Evolutionary conservation across 2,797 vertebrate species (phyloP), one percentile per base, ranked within the genome.

Genomic region (Enteromius treurensis): DNA sequence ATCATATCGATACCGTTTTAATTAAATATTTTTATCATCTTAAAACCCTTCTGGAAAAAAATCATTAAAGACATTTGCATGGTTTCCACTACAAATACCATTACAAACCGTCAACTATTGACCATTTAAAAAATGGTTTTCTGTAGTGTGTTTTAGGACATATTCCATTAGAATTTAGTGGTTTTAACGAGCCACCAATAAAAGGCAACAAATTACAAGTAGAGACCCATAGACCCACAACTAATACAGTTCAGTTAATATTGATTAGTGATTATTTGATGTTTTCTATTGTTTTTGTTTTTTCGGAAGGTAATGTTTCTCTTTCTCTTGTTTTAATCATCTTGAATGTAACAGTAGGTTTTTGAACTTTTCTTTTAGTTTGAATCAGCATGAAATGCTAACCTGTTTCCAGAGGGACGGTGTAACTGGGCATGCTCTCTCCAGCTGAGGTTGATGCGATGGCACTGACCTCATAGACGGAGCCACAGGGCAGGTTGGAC

Each of bases 351-450:
- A n/a, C 26, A 26, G 10, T 9, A 53, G 14, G 26, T 74, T 53
- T 53, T 74, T 0, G 47, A 37, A 53, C 19, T 49, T 21, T 34
- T 76, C 10, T 32, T 58, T 37, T 37, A 8, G 37, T 42, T 42
- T 42, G 10, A 11, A 42, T 40, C 7, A 49, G 3, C 4, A 49
- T 19, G 17, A 58, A 60, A 77, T 34, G 11, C 40, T 5, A 91
- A 97, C 97, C 96, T 89, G 96, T 98, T 90, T 97, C 97, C 62
- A 97, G 88, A 29, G 91, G 90, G 10, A 95, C 79, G 0, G 91
- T 95, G 93, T 94, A 98, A 92, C 97, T 98, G 84, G 96, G 95
- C 82, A 97, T 94, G 88, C 97, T 98, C 45, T 73, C 81, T 51
- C 97, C 97, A 0, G 90, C 93, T 2, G 81, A 17, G 1, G 94